Evolutionary conservation across 2,113 vertebrate genomes (phyloP).

Genomic region (Rhombomys opimus): DNA sequence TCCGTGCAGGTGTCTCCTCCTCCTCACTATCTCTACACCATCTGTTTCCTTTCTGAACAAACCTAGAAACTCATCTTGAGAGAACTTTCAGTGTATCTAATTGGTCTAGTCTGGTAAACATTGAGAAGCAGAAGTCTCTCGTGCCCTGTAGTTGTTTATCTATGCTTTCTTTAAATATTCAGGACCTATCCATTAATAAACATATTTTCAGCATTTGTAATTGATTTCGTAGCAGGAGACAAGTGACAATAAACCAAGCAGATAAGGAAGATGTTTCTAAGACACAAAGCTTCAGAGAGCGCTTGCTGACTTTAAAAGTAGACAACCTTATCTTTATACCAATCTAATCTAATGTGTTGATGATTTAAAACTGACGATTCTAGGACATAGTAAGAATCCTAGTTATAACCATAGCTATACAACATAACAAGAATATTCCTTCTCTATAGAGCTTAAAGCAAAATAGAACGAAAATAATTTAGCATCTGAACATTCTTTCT

Average conservation of each 20-base stretch:
- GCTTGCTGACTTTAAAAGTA: slow-evolving; percentile 21
- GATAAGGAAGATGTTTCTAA: background rate
- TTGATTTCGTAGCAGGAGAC: background rate
- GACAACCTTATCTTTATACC: background rate
- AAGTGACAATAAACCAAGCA: background rate
- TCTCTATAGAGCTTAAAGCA: background rate
- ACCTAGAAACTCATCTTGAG: background rate
- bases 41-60: slow-evolving; percentile 23
- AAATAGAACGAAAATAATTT: slow-evolving; percentile 42
- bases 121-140: background rate
- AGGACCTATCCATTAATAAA: background rate
- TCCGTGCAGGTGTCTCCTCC: fast-evolving
- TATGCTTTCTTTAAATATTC: background rate
- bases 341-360: background rate
- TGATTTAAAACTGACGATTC: slow-evolving; percentile 27
- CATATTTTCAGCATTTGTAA: background rate
- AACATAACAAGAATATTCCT: background rate
- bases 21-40: background rate
- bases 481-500: background rate
- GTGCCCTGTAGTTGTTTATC: background rate
- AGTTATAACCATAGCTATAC: background rate
- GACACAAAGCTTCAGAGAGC: background rate
- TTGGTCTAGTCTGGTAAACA: background rate
- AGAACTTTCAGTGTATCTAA: background rate
- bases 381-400: background rate